A percentile compares a stretch with the other conserved stretches of the same genome.
These are phyloP conservation scores for Oryctes rhinoceros DNA, from an alignment of 1,140 invertebrate species.

Conservation along the genomic window DNA sequence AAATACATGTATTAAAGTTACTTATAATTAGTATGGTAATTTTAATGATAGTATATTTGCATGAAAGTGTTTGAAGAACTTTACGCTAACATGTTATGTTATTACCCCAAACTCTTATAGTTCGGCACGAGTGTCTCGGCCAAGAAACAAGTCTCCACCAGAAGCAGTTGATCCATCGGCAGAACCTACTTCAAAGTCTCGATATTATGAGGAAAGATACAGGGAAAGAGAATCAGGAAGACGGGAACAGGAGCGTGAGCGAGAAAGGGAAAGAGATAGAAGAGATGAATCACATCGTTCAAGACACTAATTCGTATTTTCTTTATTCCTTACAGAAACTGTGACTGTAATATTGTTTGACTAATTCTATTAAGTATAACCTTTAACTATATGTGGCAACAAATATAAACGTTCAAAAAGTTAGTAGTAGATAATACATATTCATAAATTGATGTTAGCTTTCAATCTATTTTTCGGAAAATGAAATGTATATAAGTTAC, in stretches of 20 bases:
- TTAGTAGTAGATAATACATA: conserved; percentile 21
- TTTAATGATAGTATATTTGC: conserved; percentile 17
- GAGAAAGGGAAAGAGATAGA: conserved; percentile 72
- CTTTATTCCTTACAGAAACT: conserved; percentile 15
- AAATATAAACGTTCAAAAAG: conserved; percentile 7
- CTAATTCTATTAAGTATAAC: conserved; percentile 33
- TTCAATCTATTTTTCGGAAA: conserved; percentile 8
- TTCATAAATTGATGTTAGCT: conserved; percentile 14
- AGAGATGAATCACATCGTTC: conserved; percentile 78
- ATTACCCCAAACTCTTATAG: conserved; percentile 46
- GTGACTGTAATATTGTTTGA: conserved; percentile 18
- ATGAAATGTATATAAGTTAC: not conserved
- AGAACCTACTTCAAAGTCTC: conserved; percentile 67
- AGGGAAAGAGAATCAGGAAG: conserved; percentile 67
- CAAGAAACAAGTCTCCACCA: conserved; percentile 67
- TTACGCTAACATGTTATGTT: conserved; percentile 1
- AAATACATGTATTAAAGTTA: too few species aligned
- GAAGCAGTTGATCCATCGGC: conserved; percentile 66
- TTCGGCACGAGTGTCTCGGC: conserved; percentile 61
- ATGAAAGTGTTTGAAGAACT: conserved; percentile 42
- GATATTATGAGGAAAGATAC: conserved; percentile 85
- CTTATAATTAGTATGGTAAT: too few species aligned
- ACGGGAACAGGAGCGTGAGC: conserved; percentile 70
- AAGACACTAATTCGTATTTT: conserved; percentile 66
- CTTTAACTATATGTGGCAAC: conserved; percentile 9